Percentiles rank a stretch among this genome's conserved stretches.
phyloP scores from a whole-genome alignment of 2,113 vertebrate genomes.

The Alethe diademata region DNA sequence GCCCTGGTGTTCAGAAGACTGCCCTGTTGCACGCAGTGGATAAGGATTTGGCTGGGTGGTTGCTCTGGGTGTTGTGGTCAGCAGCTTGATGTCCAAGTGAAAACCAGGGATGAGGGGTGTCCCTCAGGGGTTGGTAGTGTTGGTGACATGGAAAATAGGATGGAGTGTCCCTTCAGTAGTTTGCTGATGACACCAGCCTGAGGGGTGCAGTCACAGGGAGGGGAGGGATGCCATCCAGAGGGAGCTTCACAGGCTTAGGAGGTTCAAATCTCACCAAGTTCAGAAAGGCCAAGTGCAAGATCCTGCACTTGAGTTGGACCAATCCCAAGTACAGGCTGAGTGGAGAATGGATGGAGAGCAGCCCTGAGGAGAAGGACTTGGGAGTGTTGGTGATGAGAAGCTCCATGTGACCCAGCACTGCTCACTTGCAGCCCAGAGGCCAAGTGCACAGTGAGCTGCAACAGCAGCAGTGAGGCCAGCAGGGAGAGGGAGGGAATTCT shows the following conservation, averaged over 20 bases:
- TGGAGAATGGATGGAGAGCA: neutral
- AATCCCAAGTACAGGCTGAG: neutral
- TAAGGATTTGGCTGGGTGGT: neutral
- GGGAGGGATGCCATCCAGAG: neutral
- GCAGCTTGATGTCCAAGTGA: neutral
- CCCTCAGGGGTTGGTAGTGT: neutral
- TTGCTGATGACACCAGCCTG: neutral
- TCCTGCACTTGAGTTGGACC: neutral
- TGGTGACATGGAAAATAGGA: neutral
- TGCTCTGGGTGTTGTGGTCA: neutral
- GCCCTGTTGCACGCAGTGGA: neutral
- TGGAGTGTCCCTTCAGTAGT: neutral
- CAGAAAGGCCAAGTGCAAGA: neutral
- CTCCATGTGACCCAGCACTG: neutral
- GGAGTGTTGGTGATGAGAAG: neutral
- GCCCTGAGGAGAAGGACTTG: neutral
- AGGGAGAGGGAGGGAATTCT: neutral
- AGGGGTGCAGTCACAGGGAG: neutral
- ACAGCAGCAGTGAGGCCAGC: neutral
- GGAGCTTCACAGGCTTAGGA: neutral
- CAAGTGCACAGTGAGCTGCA: neutral
- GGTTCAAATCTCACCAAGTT: neutral
- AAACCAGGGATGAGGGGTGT: neutral
- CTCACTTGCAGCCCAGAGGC: neutral
- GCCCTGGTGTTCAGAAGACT: neutral